Evolutionary conservation across 2,888 invertebrate species (phyloP).

Genomic region (Xanthia icteritia): DNA sequence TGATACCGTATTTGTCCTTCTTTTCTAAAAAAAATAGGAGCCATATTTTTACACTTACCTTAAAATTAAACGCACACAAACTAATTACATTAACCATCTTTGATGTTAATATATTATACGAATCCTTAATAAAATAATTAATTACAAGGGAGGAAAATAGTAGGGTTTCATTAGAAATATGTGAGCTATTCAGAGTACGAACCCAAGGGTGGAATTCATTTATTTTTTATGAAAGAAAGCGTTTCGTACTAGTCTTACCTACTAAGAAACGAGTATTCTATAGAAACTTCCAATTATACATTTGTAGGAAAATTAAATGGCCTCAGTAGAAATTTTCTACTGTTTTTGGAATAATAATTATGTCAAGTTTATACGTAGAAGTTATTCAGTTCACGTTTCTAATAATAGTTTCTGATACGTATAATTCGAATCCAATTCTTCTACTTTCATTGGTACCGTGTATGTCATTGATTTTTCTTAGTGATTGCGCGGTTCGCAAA

Average conservation of each 20-base stretch:
- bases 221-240: conserved; percentile 70
- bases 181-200: conserved; percentile 60
- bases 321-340: conserved; percentile 27
- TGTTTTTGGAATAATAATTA: conserved; percentile 45
- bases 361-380: conserved; percentile 28
- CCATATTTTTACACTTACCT: not conserved
- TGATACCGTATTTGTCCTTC: not conserved
- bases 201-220: conserved; percentile 63
- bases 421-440: conserved; percentile 34
- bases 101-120: conserved; percentile 32
- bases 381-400: conserved; percentile 9
- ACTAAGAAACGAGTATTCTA: conserved; percentile 51
- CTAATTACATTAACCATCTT: conserved; percentile 14
- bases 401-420: conserved; percentile 4
- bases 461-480: conserved; percentile 32
- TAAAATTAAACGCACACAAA: conserved; percentile 1
- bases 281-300: conserved; percentile 58
- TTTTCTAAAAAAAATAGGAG: not conserved
- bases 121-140: conserved; percentile 55
- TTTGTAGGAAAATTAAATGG: conserved; percentile 45
- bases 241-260: conserved; percentile 41
- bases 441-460: conserved; percentile 6
- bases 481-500: conserved; percentile 14
- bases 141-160: conserved; percentile 52
- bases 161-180: conserved; percentile 65